Evolutionary conservation across 2,797 vertebrate genomes (phyloP).

Genomic region (Gambusia yucatana): DNA sequence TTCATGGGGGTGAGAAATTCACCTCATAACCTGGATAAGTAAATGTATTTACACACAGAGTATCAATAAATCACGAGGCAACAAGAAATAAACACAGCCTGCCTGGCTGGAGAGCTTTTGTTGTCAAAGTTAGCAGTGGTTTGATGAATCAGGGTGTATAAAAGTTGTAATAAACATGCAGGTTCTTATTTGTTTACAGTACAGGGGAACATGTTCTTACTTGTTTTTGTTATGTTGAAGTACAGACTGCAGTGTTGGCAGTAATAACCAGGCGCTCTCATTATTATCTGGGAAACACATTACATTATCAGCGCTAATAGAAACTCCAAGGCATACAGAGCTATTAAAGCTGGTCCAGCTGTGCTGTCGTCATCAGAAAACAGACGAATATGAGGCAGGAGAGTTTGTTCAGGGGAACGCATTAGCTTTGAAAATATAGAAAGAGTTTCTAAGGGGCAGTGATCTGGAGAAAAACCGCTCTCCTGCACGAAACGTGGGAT

Average conservation of each 20-base stretch:
- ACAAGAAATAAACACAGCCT: background rate
- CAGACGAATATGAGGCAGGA: constrained; percentile 9
- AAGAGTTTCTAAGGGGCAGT: background rate
- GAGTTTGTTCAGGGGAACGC: constrained; percentile 8
- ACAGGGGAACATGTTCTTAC: background rate
- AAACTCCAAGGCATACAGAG: constrained; percentile 12
- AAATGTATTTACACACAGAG: constrained; percentile 5
- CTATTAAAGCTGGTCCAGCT: constrained; percentile 23
- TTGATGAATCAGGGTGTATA: constrained; percentile 1
- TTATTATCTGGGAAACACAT: constrained; percentile 21
- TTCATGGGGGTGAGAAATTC: background rate
- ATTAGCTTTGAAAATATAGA: constrained; percentile 9
- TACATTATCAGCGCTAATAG: constrained; percentile 6
- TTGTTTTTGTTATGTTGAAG: constrained; percentile 3
- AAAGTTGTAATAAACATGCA: constrained; percentile 1
- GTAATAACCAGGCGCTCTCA: constrained; percentile 8
- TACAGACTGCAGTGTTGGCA: constrained; percentile 12
- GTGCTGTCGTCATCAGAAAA: constrained; percentile 9
- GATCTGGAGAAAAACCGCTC: constrained; percentile 4
- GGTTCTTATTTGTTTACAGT: background rate
- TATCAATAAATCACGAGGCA: constrained; percentile 3
- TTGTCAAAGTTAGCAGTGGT: constrained; percentile 1
- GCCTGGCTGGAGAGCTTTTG: constrained; percentile 1
- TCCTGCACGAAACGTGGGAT: constrained; percentile 2
- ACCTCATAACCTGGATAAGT: constrained; percentile 4